Evolutionary conservation across 2,888 invertebrate species (phyloP), one percentile per base, ranked within the genome.

Genomic region (Callosobruchus maculatus): DNA sequence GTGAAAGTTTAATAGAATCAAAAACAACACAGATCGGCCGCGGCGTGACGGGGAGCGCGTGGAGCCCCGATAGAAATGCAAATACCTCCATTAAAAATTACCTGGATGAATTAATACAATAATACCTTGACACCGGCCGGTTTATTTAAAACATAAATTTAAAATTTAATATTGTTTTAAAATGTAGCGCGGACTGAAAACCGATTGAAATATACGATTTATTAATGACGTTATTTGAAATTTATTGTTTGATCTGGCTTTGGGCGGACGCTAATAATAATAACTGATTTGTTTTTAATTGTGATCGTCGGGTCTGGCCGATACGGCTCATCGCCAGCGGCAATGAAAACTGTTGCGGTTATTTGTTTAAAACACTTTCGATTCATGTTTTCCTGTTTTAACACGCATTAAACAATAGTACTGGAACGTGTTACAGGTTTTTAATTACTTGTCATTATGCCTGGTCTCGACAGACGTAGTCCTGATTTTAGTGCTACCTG

Each of bases 211-310:
- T 75, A 76, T 77, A 75, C 74, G 74, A 80, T 78, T 76, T 77
- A 80, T 79, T 79, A 77, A 78, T 77, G 75, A 73, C 75, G 77
- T 79, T 77, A 79, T 74, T 72, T 72, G 73, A 74, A 76, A 78
- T 78, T 78, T 77, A 77, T 77, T 73, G 77, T 75, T 74, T 74
- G 76, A 77, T 76, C 67, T 30, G 67, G 70, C 71, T 49, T 49
- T 5, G 49, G 49, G 5, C 75, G 74, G 70, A 76, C 72, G 75
- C 77, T 77, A 75, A 78, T 78, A 76, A 79, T 78, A 78, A 79
- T 78, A 79, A 80, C 77, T 78, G 74, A 80, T 79, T 79, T 76
- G 79, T 80, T 80, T 80, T 80, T 79, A 79, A 80, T 78, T 76
- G 79, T 74, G 76, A 73, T 49, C 49, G 49, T 18, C 49, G 49